phyloP scores from a whole-genome alignment of 1,140 invertebrate species.

The Sweltsa coloradensis region DNA sequence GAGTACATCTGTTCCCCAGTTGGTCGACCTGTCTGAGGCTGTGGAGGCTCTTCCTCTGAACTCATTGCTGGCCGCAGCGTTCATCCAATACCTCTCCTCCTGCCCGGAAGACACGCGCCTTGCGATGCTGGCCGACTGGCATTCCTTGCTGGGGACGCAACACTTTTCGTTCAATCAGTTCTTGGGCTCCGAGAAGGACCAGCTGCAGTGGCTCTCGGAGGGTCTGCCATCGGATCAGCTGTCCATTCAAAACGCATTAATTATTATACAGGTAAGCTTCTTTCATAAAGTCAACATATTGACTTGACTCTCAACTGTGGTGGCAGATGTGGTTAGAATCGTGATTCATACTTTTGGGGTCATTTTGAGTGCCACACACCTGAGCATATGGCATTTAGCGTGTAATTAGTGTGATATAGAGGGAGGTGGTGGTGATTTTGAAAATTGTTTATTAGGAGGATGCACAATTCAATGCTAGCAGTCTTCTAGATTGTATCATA shows the following conservation, averaged over 20 bases:
- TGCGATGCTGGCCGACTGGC: conserved; percentile 43
- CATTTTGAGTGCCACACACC: no score
- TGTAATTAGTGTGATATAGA: no score
- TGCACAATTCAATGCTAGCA: no score
- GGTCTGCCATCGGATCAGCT: conserved; percentile 69
- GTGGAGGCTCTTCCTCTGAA: conserved; percentile 45
- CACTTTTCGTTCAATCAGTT: conserved; percentile 58
- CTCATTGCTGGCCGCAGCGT: conserved; percentile 59
- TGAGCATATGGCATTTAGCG: no score
- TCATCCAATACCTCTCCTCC: conserved; percentile 60
- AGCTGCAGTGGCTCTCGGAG: conserved; percentile 74
- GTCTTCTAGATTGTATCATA: no score
- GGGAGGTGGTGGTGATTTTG: no score
- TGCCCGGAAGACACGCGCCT: conserved; percentile 53
- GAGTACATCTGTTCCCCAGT: conserved; percentile 23
- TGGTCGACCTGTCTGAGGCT: conserved; percentile 43
- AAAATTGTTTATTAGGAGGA: no score
- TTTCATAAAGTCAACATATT: no score
- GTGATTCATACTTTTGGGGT: no score
- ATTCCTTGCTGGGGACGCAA: conserved; percentile 30
- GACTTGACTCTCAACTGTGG: neutral
- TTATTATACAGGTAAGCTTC: conserved; percentile 56
- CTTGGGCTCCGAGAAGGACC: conserved; percentile 50
- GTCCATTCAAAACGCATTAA: conserved; percentile 71
- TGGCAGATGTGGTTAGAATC: no score